Percentiles rank a stretch among this genome's conserved stretches.
Conservation (phyloP, 2,113 vertebrate species). For the Brachirus orientalis region DNA sequence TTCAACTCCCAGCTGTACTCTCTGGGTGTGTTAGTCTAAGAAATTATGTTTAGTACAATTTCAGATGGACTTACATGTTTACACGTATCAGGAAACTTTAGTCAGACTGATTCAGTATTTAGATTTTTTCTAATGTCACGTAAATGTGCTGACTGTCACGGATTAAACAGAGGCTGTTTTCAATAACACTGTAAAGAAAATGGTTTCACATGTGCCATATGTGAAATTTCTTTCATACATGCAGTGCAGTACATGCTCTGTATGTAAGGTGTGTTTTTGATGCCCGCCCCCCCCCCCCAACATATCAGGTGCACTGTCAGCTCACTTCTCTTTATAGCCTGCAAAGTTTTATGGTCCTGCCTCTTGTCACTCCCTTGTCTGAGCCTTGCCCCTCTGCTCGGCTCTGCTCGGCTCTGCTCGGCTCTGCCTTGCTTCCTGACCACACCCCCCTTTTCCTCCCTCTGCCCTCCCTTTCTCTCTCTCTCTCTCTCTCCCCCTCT, state of each 20-base stretch:
- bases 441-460: constrained; percentile 26
- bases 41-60: too few relatives aligned
- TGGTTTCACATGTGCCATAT: neutral
- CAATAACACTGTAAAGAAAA: constrained; percentile 1
- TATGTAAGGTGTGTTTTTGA: too few relatives aligned
- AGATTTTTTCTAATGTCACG: too few relatives aligned
- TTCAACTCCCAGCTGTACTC: too few relatives aligned
- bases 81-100: too few relatives aligned
- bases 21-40: too few relatives aligned
- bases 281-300: too few relatives aligned
- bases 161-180: neutral
- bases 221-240: constrained; percentile 10
- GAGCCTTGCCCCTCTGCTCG: constrained; percentile 22
- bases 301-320: constrained; percentile 38
- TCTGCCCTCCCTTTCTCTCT: constrained; percentile 7
- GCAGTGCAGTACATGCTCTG: too few relatives aligned
- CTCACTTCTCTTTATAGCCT: constrained; percentile 68
- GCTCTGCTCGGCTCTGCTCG: constrained; percentile 12
- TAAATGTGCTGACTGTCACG: neutral
- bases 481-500: neutral
- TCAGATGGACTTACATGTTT: too few relatives aligned
- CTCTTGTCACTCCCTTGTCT: constrained; percentile 44
- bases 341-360: constrained; percentile 41
- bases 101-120: too few relatives aligned
- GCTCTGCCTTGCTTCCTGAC: constrained; percentile 29